A percentile compares a stretch with the other conserved stretches of the same genome.
These are phyloP conservation scores for Scylla paramamosain DNA, from an alignment of 1,140 invertebrate species.

Conservation along the genomic window DNA sequence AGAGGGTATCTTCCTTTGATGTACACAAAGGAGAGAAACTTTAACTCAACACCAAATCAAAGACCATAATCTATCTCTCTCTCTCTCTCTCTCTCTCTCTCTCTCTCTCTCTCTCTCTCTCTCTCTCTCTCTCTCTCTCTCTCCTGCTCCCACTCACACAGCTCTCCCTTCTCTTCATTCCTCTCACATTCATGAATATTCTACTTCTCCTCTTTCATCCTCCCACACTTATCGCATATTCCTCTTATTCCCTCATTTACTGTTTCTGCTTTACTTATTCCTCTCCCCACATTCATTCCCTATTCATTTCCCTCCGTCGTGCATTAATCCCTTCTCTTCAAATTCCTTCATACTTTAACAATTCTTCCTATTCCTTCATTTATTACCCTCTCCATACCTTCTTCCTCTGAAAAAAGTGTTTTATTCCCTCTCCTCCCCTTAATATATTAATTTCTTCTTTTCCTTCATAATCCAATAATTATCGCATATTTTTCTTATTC, in stretches of 20 bases:
- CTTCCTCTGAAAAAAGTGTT: too few species aligned
- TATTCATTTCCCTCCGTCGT: neutral
- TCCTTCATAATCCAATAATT: too few species aligned
- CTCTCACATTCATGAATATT: neutral
- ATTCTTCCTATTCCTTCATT: neutral
- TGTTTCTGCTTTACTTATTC: neutral
- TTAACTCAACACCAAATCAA: neutral
- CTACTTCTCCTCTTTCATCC: too few species aligned
- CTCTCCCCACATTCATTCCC: neutral
- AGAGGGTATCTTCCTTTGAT: neutral
- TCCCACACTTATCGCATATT: too few species aligned
- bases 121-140: conserved; percentile 24
- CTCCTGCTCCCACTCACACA: conserved; percentile 29
- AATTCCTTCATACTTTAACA: neutral
- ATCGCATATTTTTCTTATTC: too few species aligned
- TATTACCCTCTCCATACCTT: neutral
- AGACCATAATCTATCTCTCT: conserved; percentile 25
- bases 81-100: conserved; percentile 45
- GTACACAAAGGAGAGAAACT: too few species aligned
- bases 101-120: neutral
- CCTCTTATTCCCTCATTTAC: neutral
- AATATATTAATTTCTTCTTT: too few species aligned
- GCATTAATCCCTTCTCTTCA: neutral
- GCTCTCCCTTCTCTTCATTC: neutral
- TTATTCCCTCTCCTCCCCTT: too few species aligned